Evolutionary conservation across 2,113 vertebrate species (phyloP), one percentile per base, ranked within the genome.

Genomic region (Orycteropus afer): DNA sequence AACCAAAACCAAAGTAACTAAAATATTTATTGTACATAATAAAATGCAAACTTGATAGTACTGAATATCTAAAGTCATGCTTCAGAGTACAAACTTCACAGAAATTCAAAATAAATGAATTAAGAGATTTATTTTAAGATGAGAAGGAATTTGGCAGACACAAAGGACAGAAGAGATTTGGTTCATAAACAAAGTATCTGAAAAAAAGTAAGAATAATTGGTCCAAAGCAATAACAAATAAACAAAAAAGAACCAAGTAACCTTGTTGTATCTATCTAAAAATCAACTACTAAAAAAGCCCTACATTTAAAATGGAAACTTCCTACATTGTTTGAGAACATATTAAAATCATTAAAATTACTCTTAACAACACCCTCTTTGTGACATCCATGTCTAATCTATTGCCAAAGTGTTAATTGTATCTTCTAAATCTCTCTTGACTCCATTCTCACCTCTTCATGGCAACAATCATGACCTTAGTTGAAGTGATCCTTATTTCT

Each of bases 21-120:
- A 91, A 96, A 94, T 95, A 95, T 83, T 91, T 76, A 94, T 86
- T 80, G 80, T n/a, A 73, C 84, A 42, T n/a, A 89, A 40, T 94
- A 79, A 86, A 51, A 95, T 57, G 55, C 8, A 74, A 71, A 67
- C 42, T 78, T 89, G 29, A 77, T 89, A 73, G 4, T 45, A 18
- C 27, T 86, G 86, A 92, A 86, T 94, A 96, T 96, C 94, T 93
- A 93, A 77, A 85, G 34, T 23, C 89, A 10, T 47, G 53, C 65
- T 90, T 97, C 83, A 32, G 29, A 83, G 45, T 82, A 85, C 74
- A 90, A 95, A 69, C 40, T 84, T 83, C 29, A 83, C 23, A 83
- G 93, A 84, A 71, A 84, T 77, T 27, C 76, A 94, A 57, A 91
- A 37, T 49, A 61, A 57, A 74, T 74, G 5, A 83, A 22, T n/a